These are phyloP conservation scores for Henricia sp. DNA, from an alignment of 53 echinoderm and acorn worm species.

Conservation along the genomic window DNA sequence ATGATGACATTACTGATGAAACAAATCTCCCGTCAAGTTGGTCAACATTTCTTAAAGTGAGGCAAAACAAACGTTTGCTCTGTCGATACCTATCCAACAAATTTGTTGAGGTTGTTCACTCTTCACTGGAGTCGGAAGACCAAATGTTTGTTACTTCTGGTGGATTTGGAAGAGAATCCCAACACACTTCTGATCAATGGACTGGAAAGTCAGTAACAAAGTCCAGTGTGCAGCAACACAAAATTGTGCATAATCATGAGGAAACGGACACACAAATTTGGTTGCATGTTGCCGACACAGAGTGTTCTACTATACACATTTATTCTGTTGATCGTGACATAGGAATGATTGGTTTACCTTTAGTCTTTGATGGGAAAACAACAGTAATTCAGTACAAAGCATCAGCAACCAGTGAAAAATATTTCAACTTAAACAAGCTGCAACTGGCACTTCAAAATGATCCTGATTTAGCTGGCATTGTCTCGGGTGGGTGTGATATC, in stretches of 20 bases:
- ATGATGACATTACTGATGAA: constrained; percentile 1
- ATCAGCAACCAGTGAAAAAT: constrained; percentile 53
- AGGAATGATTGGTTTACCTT: constrained; percentile 66
- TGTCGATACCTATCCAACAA: constrained; percentile 49
- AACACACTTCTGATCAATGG: background rate
- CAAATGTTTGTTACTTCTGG: constrained; percentile 68
- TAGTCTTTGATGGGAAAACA: constrained; percentile 45
- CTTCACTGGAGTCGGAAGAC: background rate
- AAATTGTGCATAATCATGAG: constrained; percentile 62
- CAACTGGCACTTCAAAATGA: constrained; percentile 51
- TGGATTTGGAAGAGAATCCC: too few relatives aligned
- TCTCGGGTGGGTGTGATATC: constrained; percentile 9
- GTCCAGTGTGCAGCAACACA: constrained; percentile 12
- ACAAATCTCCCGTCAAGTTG: constrained; percentile 50
- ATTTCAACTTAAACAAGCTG: constrained; percentile 54
- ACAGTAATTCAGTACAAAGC: constrained; percentile 60
- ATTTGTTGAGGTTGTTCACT: constrained; percentile 32
- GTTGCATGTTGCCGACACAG: constrained; percentile 67
- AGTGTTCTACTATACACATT: constrained; percentile 23
- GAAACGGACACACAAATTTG: constrained; percentile 74
- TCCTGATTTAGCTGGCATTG: constrained; percentile 33
- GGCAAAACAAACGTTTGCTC: constrained; percentile 56
- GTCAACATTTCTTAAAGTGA: constrained; percentile 59
- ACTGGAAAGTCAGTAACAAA: constrained; percentile 31
- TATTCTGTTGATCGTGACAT: constrained; percentile 49